These are phyloP conservation scores for Nothoprocta pentlandii DNA, from an alignment of 2,113 vertebrate species.

Conservation along the genomic window DNA sequence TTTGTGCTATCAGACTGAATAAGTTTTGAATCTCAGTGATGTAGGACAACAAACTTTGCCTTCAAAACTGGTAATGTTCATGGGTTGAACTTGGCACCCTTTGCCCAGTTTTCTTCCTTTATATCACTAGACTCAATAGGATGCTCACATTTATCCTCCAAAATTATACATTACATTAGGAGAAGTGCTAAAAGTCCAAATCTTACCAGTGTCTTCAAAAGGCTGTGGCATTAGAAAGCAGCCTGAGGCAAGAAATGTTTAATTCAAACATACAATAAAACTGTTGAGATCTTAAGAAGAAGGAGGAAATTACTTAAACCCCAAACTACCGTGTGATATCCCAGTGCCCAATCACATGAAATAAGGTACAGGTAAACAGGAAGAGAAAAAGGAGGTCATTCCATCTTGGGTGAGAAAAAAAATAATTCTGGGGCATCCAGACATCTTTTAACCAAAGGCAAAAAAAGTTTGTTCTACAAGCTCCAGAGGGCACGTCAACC, in stretches of 20 bases:
- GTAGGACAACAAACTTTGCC: not conserved
- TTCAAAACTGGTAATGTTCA: not conserved
- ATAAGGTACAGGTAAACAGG: not conserved
- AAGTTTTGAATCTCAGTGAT: not conserved
- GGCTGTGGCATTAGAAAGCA: not conserved
- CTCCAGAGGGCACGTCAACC: not conserved
- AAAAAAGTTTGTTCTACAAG: not conserved
- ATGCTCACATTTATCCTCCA: not conserved
- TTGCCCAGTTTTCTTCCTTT: not conserved
- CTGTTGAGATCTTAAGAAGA: not conserved
- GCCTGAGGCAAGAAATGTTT: not conserved
- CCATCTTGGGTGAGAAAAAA: not conserved
- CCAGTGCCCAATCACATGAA: not conserved
- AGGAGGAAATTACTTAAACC: not conserved
- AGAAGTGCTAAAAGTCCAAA: not conserved
- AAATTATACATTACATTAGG: not conserved
- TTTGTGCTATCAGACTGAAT: not conserved
- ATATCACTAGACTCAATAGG: not conserved
- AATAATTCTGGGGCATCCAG: not conserved
- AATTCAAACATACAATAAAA: not conserved
- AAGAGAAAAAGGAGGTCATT: not conserved
- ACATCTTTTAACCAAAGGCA: not conserved
- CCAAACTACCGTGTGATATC: not conserved
- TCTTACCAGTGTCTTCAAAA: not conserved
- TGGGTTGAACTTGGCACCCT: not conserved